Evolutionary conservation across 2,888 invertebrate genomes (phyloP), one percentile per base, ranked within the genome.

Genomic region (Bembecia ichneumoniformis): DNA sequence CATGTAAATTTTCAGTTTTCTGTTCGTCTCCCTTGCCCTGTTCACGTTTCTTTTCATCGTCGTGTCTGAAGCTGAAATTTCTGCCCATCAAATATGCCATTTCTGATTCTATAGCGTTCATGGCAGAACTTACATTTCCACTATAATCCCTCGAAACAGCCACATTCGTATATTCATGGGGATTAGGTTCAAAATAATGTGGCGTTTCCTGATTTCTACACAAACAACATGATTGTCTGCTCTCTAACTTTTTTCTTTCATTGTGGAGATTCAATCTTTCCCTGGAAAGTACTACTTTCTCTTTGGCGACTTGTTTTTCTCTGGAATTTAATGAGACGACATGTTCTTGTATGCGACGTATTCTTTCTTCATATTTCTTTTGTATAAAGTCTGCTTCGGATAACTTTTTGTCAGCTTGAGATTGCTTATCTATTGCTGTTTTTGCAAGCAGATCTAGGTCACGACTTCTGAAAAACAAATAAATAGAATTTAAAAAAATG

Each of bases 281-380:
- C 58, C 89, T 88, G 0, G 90, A 90, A 9, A 91, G 60, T 2
- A 82, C 74, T 0, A 91, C 87, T 66, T 91, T 91, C 58, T 91
- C 91, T 65, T 83, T 89, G 0, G 90, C 89, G 36, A 91, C 82
- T 57, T 89, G 89, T 58, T 90, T 90, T 55, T 91, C 91, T 58
- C 90, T 81, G 10, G 71, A 64, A 15, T 89, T 86, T 14, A 91
- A 60, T 1, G 89, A 87, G 3, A 84, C 73, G 2, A 89, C 82
- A 53, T 90, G 90, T 52, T 82, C 87, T 65, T 91, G 91, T 35
- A 91, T 79, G 46, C 89, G 81, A 45, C 87, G 73, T 51, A 90
- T 80, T 56, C 89, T 75, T 46, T 90, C 89, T 60, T 90, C 90
- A 58, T 89, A 90, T 63, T 87, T 88, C 13, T 73, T 68, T 61